Base-by-base conservation (phyloP, 2,113 vertebrate species). In the Patagioenas fasciata region DNA sequence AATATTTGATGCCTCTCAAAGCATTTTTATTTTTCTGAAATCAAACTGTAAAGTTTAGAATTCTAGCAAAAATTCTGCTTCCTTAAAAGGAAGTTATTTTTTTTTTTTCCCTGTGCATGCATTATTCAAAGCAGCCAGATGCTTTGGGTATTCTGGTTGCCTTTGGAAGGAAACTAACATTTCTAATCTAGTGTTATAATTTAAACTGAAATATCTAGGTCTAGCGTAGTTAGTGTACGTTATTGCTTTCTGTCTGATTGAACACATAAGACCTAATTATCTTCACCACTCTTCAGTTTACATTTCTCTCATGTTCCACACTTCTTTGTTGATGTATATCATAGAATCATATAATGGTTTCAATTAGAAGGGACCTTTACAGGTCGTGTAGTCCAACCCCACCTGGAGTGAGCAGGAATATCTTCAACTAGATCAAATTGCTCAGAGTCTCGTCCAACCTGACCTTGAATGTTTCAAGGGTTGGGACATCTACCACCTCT, bases 61-160 rank as follows among this genome's bases (percentile, higher is more conserved):
- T 64, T 92, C 51, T 88, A 88, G 79, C 5, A 88, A 85, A 89
- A 82, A 93, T 62, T 74, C 50, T 82, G 7, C 72, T 91, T 91
- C 50, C 94, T 97, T 94, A 90, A 28, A 36, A 84, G 62, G 82
- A 96, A 84, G 34, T 84, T 89, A 91, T 91, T 95, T 80, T 93
- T 88, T 3, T 87, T 72, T 62, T 83, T 51, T 32, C 64, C 24
- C 67, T 84, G 61, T 81, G 73, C 61, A 96, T 96, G 64, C 60
- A 97, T 97, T 97, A 97, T 97, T 97, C 80, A 98, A 78, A 96
- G 81, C 84, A 95, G 47, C 65, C 96, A 97, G 92, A 96, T 98
- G 96, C 88, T 97, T 95, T 96, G 83, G 88, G 87, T 95, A 93
- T 83, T 96, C 75, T 93, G 64, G 44, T 83, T 94, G 88, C 85